Base-by-base conservation (phyloP, 2,888 invertebrate species). In the Drosophila conformis region DNA sequence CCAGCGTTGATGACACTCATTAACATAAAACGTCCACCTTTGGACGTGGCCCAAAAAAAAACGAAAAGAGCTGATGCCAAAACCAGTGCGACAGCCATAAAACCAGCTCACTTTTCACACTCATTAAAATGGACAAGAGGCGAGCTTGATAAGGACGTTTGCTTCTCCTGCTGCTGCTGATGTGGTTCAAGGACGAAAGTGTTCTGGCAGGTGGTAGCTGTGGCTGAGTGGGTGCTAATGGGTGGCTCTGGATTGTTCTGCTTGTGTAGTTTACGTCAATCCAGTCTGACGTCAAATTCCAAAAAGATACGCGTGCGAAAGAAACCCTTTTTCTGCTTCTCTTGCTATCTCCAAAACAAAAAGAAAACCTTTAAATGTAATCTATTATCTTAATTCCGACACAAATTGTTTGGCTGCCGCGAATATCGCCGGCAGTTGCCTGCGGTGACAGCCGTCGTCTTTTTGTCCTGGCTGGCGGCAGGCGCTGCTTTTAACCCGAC, bases 331-430 rank as follows among this genome's bases (percentile, higher is more conserved):
- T 84, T 56, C 27, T 15, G 46, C 46, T 25, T 8, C 38, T 38
- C 18, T 38, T 2, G 25, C 25, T 25, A 10, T 36, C 25, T 60
- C 59, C 21, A 49, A 48, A 46, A 25, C 33, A 62, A 33, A 31
- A 35, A 54, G 33, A 78, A 83, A 76, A 62, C 90, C 86, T 87
- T 90, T 90, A 87, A 90, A 90, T 90, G 82, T 83, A 90, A 90
- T 90, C 90, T 87, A 87, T 87, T 87, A 90, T 87, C 87, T 90
- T 87, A 90, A 87, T 87, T 83, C 87, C 89, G 75, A 82, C 82
- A 90, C 90, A 87, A 87, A 87, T 87, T 90, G 90, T 88, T 88
- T 80, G 87, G 68, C 58, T 62, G 62, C 56, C 38, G 27, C 27
- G 56, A 38, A 56, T 29, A 56, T n/a, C n/a, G 56, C 27, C 56